phyloP scores from a whole-genome alignment of 2,113 vertebrate genomes.

The Gasterosteus aculeatus region DNA sequence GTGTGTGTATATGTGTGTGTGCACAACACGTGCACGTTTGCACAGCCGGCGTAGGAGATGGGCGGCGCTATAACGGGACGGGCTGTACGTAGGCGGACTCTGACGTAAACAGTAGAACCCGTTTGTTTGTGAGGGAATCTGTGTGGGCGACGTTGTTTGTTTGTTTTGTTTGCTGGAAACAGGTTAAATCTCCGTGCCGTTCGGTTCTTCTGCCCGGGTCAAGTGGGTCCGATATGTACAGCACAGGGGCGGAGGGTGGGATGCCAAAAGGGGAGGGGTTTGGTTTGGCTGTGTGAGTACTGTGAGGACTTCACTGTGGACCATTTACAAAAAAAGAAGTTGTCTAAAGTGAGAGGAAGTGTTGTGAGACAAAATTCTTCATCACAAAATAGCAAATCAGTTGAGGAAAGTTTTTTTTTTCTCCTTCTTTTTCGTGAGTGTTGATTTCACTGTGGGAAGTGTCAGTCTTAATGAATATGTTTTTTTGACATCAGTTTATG shows the following conservation, averaged over 20 bases:
- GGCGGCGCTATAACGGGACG: slow-evolving; percentile 35
- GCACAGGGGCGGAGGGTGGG: slow-evolving; percentile 70
- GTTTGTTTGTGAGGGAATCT: slow-evolving; percentile 42
- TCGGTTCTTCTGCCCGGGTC: slow-evolving; percentile 63
- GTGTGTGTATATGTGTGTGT: not conserved
- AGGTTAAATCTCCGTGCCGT: slow-evolving; percentile 33
- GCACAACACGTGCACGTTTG: slow-evolving; percentile 13
- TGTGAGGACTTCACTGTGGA: slow-evolving; percentile 66
- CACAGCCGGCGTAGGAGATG: slow-evolving; percentile 29
- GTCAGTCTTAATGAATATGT: slow-evolving; percentile 45
- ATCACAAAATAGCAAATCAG: slow-evolving; percentile 76
- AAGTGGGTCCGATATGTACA: slow-evolving; percentile 80
- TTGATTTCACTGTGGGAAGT: slow-evolving; percentile 55
- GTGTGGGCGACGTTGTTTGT: slow-evolving; percentile 28
- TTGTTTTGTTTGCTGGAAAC: slow-evolving; percentile 11
- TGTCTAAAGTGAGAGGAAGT: slow-evolving; percentile 71
- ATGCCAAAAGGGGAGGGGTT: slow-evolving; percentile 63
- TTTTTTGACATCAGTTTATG: slow-evolving; percentile 65
- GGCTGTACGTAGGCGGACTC: slow-evolving; percentile 24
- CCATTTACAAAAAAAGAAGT: slow-evolving; percentile 23
- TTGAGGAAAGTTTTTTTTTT: slow-evolving; percentile 53
- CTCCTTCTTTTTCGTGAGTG: slow-evolving; percentile 44
- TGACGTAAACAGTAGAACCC: slow-evolving; percentile 61
- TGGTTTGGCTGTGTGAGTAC: slow-evolving; percentile 75
- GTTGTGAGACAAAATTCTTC: slow-evolving; percentile 74